Evolutionary conservation across 2,797 vertebrate genomes (phyloP), one percentile per base, ranked within the genome.

Genomic region (Glyptemys insculpta): DNA sequence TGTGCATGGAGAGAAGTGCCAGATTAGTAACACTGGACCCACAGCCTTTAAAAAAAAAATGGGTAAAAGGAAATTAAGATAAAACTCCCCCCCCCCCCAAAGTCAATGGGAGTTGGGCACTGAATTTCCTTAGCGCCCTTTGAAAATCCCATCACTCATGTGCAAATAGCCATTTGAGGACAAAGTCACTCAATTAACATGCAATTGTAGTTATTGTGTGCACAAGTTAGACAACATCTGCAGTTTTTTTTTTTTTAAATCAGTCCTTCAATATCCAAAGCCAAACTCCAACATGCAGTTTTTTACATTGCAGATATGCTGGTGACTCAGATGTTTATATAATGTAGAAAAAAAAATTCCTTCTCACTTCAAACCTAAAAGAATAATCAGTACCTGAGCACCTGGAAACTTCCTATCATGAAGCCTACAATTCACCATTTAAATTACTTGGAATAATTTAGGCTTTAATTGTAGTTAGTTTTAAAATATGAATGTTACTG

Each of bases 401-500:
- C 87, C 57, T 94, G 74, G 85, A 93, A 94, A 68, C 5, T 86
- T 87, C 62, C 52, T 50, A n/a, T 81, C 41, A 8, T 44, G n/a
- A 74, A 94, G 62, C 27, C 18, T 85, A 23, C 81, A 65, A 90
- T 89, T 92, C 86, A 90, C 16, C 41, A 18, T 93, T 95, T 52
- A 74, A 79, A 90, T 27, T 7, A 80, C 59, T 95, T 2, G 0
- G 37, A 76, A 8, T 78, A 47, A 88, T 72, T 89, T 91, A 34
- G 18, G 11, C 59, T 93, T 93, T 96, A 81, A 93, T 92, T 96
- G 91, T 86, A 94, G n/a, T 31, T 88, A 12, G 56, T 50, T 92
- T 29, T 84, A 18, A 90, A 92, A 81, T 79, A 56, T n/a, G 8
- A 82, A 41, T 1, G 0, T 91, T 89, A 53, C 44, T 93, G 5